Base-by-base conservation (phyloP, 1,140 invertebrate species). In the Drosophila erecta region DNA sequence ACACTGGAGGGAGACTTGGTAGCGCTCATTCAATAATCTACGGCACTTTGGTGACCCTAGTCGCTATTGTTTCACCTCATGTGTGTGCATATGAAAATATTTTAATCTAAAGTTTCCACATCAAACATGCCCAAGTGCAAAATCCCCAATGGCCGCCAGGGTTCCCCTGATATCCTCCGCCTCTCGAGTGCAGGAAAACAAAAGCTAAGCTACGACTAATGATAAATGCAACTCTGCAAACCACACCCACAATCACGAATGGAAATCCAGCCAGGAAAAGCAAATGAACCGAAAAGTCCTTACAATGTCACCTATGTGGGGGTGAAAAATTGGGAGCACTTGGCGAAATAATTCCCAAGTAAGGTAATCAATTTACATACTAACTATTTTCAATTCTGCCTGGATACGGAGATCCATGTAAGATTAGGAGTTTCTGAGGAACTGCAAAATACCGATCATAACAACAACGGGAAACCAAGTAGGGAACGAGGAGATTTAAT, bases 81-180 rank as follows among this genome's bases (percentile, higher is more conserved):
- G 41, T 58, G 20, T 59, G n/a, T 58, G 81, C 55, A 76, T 85
- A 66, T 62, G 81, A 87, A 89, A 89, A 89, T 89, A 90, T 87
- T 87, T 87, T 89, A 87, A 87, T 89, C 84, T 89, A 89, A 89
- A 89, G 79, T 89, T 89, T 89, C 80, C 65, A 89, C 85, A 89
- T 89, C 73, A 89, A 84, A 89, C 80, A 89, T 77, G 73, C 62
- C 59, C 73, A 85, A 85, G 62, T 76, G 81, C 77, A 84, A 85
- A 81, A 70, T 70, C 84, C 81, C 81, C 59, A 62, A 58, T 66
- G 58, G 51, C 49, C 51, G 17, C 11, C 10, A 22, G 66, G 66
- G 47, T 10, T 24, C 20, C 15, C 20, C 15, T 8, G 30, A 30
- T 30, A 30, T 30, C 7, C 17, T 37, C 37, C 12, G 64, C 30